Conservation (phyloP, 2,888 invertebrate genomes). For the Caenorhabditis parvicauda region DNA sequence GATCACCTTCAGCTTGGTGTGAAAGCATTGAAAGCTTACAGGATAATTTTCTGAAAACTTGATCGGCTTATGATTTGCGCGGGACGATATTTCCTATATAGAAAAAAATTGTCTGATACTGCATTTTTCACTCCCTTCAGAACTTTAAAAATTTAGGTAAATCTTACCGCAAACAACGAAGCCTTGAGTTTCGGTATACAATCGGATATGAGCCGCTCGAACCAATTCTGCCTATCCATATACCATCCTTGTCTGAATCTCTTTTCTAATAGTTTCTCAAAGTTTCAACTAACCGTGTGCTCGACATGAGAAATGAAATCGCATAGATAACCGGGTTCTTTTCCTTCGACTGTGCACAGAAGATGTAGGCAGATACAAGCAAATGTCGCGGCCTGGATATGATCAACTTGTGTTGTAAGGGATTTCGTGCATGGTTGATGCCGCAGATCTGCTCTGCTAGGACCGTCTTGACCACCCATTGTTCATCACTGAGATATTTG, state of each 20-base stretch:
- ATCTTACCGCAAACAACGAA: slow-evolving; percentile 30
- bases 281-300: slow-evolving; percentile 26
- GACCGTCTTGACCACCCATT: slow-evolving; percentile 54
- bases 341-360: slow-evolving; percentile 32
- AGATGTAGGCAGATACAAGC: slow-evolving; percentile 47
- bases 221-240: slow-evolving; percentile 40
- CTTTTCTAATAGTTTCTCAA: background rate
- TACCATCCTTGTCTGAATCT: slow-evolving; percentile 50
- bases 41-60: too few relatives aligned
- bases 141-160: background rate
- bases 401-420: slow-evolving; percentile 51
- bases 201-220: slow-evolving; percentile 40
- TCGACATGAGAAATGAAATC: slow-evolving; percentile 47
- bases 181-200: slow-evolving; percentile 44
- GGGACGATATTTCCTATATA: too few relatives aligned
- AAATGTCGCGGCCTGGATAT: slow-evolving; percentile 47
- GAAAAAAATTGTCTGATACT: too few relatives aligned
- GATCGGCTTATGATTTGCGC: too few relatives aligned
- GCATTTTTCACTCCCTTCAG: too few relatives aligned
- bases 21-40: too few relatives aligned
- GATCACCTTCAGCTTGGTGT: too few relatives aligned
- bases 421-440: slow-evolving; percentile 21
- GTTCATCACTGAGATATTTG: too few relatives aligned
- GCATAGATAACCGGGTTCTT: slow-evolving; percentile 45
- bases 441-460: slow-evolving; percentile 56